Base-by-base conservation (phyloP, 2,888 invertebrate species). In the Rhagonycha lutea region DNA sequence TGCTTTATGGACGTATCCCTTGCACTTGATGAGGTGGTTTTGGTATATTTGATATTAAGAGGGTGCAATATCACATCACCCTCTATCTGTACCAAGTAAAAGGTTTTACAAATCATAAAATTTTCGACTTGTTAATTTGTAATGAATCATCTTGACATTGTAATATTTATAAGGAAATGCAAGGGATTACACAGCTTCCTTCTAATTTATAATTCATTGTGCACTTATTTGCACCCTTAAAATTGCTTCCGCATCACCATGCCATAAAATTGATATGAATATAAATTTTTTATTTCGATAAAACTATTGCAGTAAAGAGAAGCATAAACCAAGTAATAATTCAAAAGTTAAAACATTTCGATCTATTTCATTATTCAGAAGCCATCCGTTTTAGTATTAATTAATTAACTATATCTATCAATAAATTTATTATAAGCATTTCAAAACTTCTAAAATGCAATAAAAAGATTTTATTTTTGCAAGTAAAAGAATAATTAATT, bases 11-110 rank as follows among this genome's bases (percentile, higher is more conserved):
- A 60, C 75, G 29, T 61, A 71, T 75, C 68, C 76, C 76, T 70
- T 65, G 65, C 70, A 60, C 67, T 73, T 79, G 74, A 79, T 79
- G 77, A 79, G 75, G 79, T 77, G 75, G 72, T 70, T 65, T 47
- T 67, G 75, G 67, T 76, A 67, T 73, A 73, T 79, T 79, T 76
- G 76, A n/a, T 65, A 65, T n/a, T 65, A 65, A 23, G 23, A n/a
- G 63, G 18, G 26, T 26, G 63, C 26, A 65, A 65, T 24, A 65
- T 65, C 26, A 26, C 63, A 24, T 14, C 62, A 14, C 26, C 26
- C 26, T 65, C n/a, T 65, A 3, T 65, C 63, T 18, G 23, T 18
- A 11, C 2, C 23, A 65, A 14, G 26, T 24, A 65, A 12, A 65
- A 26, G 23, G 12, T 24, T 23, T 65, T 12, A 18, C 63, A 65